phyloP scores from a whole-genome alignment of 2,888 invertebrate genomes.

The Eustalomyia histrio region DNA sequence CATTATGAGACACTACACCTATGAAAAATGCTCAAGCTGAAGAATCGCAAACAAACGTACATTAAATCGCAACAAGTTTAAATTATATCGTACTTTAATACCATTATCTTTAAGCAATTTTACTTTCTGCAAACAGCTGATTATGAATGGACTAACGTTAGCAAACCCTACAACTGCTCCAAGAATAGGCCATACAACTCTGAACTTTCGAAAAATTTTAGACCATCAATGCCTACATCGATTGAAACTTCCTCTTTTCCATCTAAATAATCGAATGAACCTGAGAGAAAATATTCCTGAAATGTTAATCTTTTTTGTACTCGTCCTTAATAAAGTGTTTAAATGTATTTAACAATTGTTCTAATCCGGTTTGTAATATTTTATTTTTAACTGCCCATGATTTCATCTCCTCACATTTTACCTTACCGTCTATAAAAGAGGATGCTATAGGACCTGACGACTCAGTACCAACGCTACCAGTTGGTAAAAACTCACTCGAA shows the following conservation, averaged over 20 bases:
- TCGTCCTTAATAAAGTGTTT: constrained; percentile 3
- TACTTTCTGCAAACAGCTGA: constrained; percentile 7
- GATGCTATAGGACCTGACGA: too few species aligned
- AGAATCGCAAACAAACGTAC: not conserved
- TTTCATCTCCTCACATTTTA: too few species aligned
- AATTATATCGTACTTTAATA: not conserved
- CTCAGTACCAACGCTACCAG: too few species aligned
- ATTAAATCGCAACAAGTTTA: too few species aligned
- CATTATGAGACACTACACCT: constrained; percentile 6
- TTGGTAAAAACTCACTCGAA: too few species aligned
- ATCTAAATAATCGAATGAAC: not conserved
- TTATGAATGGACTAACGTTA: too few species aligned
- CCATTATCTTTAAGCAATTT: constrained; percentile 5
- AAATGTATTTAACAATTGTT: too few species aligned
- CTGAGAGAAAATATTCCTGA: constrained; percentile 1
- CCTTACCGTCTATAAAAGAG: too few species aligned
- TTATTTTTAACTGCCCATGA: too few species aligned
- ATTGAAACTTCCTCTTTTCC: constrained; percentile 15
- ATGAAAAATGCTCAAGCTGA: constrained; percentile 1
- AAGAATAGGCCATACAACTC: constrained; percentile 14
- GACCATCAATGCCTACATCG: too few species aligned
- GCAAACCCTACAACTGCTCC: too few species aligned
- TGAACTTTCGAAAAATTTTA: constrained; percentile 16
- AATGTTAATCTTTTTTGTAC: not conserved
- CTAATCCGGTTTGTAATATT: too few species aligned